Conservation (phyloP, 2,113 vertebrate species). For the Chloropsis hardwickii region DNA sequence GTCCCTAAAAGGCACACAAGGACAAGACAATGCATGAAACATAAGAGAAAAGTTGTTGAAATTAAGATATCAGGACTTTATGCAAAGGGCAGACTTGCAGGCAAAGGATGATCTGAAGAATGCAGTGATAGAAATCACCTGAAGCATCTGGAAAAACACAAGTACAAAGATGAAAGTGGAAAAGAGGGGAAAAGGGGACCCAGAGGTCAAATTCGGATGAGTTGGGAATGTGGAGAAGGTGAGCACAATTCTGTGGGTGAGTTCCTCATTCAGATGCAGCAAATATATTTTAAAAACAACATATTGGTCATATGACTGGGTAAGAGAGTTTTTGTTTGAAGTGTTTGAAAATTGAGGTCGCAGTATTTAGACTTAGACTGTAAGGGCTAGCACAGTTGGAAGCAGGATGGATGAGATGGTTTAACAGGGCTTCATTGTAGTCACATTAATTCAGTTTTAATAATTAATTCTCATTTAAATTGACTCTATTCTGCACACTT, state of each 20-base stretch:
- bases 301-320: neutral
- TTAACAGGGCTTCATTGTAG: slow-evolving; percentile 13
- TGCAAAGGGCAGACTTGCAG: neutral
- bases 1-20: neutral
- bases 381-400: neutral
- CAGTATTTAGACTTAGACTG: neutral
- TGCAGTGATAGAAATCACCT: neutral
- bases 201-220: neutral
- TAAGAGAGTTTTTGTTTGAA: neutral
- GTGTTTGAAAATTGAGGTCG: neutral
- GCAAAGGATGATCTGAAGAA: neutral
- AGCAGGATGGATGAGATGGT: neutral
- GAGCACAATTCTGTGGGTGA: neutral
- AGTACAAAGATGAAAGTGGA: neutral
- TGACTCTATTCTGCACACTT: slow-evolving; percentile 7
- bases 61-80: neutral
- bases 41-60: neutral
- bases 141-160: neutral
- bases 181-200: neutral
- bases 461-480: slow-evolving; percentile 55
- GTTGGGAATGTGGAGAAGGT: neutral
- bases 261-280: neutral
- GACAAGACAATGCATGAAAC: neutral
- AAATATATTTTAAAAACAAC: neutral
- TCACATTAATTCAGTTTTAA: slow-evolving; percentile 51